Evolutionary conservation across 2,113 vertebrate genomes (phyloP).

Genomic region (Serinus canaria): DNA sequence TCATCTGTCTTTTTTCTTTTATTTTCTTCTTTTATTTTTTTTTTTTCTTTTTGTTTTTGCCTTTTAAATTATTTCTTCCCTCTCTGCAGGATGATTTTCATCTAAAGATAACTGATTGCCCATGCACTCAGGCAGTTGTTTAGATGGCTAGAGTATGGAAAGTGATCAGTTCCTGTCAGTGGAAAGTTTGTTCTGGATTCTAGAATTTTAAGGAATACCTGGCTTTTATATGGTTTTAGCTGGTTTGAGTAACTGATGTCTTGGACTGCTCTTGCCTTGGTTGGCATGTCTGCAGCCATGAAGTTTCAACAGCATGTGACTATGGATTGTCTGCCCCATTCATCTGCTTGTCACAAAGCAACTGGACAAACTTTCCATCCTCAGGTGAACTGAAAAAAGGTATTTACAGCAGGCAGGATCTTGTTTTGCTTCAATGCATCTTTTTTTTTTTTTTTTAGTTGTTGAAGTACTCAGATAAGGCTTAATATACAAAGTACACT

Average conservation of each 20-base stretch:
- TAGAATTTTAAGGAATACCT: not conserved
- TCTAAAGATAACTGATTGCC: not conserved
- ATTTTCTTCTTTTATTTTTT: not conserved
- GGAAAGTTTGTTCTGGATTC: slow-evolving; percentile 2
- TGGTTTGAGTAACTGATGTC: not conserved
- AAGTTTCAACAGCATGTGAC: not conserved
- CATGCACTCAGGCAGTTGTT: not conserved
- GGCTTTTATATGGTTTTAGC: not conserved
- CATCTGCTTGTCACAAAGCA: not conserved
- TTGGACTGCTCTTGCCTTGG: not conserved
- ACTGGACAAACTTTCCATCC: not conserved
- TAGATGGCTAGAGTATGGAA: slow-evolving; percentile 1
- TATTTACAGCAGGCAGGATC: not conserved
- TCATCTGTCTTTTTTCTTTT: not conserved
- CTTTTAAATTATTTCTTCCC: not conserved
- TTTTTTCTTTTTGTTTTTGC: not conserved
- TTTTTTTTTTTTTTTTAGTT: not conserved
- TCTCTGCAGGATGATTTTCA: slow-evolving; percentile 31
- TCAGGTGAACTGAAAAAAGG: not conserved
- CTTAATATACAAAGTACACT: not conserved
- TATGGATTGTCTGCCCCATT: not conserved
- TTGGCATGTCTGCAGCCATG: not conserved
- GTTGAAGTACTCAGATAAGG: not conserved
- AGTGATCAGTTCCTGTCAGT: not conserved
- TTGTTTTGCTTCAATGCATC: not conserved